phyloP scores from a whole-genome alignment of 2,113 vertebrate species.

The Ochotona princeps region DNA sequence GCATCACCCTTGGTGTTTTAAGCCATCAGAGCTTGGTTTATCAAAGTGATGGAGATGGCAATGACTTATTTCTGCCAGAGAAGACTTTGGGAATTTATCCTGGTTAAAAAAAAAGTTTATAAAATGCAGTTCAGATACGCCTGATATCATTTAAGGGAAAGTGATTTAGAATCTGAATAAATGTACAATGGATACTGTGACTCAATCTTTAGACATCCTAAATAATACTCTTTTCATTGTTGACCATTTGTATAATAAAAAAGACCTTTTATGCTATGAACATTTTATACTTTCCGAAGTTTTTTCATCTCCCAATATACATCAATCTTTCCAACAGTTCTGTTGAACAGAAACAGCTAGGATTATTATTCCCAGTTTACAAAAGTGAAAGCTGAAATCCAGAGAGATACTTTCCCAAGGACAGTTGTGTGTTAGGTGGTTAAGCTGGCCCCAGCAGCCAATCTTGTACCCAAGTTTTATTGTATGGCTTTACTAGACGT shows the following conservation, averaged over 20 bases:
- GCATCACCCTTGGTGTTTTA: not conserved
- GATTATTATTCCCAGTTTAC: not conserved
- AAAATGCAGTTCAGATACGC: constrained; percentile 11
- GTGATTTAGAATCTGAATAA: constrained; percentile 43
- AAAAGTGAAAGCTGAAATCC: not conserved
- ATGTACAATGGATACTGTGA: not conserved
- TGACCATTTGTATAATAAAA: constrained; percentile 11
- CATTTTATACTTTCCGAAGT: not conserved
- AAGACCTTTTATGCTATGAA: not conserved
- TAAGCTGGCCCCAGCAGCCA: not conserved
- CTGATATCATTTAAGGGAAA: constrained; percentile 48
- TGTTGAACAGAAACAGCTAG: not conserved
- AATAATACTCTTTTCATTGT: not conserved
- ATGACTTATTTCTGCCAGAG: constrained; percentile 27
- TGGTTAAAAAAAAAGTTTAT: not conserved
- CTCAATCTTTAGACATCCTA: not conserved
- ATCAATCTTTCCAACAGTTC: not conserved
- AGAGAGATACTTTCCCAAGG: not conserved
- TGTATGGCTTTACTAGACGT: not conserved
- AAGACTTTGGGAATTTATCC: constrained; percentile 37
- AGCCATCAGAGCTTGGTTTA: constrained; percentile 32
- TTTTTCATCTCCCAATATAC: not conserved
- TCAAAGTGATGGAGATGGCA: constrained; percentile 17
- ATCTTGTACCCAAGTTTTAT: not conserved
- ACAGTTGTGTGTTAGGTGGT: not conserved